Evolutionary conservation across 2,797 vertebrate genomes (phyloP).

Genomic region (Merluccius polli): DNA sequence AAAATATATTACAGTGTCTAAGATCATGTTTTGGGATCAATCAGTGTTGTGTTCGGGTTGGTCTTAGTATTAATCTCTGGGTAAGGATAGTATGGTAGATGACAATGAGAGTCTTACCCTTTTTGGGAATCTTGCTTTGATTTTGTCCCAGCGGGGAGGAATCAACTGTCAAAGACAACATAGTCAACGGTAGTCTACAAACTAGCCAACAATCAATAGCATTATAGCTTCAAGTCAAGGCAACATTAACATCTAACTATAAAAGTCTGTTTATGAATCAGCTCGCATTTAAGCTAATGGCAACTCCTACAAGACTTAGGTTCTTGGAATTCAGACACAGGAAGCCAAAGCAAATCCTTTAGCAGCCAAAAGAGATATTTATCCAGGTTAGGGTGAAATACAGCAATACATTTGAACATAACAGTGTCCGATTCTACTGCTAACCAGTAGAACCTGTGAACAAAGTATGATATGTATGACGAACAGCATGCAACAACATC

Average conservation of each 20-base stretch:
- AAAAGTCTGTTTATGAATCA: neutral
- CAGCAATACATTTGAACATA: neutral
- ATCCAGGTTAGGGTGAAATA: neutral
- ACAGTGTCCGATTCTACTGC: neutral
- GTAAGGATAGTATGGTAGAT: neutral
- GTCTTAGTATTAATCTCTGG: neutral
- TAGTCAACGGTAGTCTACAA: neutral
- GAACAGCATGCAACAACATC: too few relatives aligned
- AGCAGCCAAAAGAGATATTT: neutral
- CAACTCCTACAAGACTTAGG: neutral
- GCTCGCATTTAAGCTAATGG: neutral
- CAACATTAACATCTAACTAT: neutral
- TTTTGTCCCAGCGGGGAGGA: slow-evolving; percentile 9
- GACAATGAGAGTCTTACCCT: slow-evolving; percentile 41
- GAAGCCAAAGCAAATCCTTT: neutral
- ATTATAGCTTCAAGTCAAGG: neutral
- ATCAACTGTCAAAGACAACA: slow-evolving; percentile 35
- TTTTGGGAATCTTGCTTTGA: neutral
- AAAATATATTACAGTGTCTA: neutral
- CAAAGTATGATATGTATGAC: too few relatives aligned
- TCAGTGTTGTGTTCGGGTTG: neutral
- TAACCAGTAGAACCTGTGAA: neutral
- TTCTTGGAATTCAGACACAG: neutral
- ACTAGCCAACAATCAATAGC: neutral
- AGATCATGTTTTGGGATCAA: neutral